Conservation (phyloP, 2,888 invertebrate species). For the Lasius platythorax region DNA sequence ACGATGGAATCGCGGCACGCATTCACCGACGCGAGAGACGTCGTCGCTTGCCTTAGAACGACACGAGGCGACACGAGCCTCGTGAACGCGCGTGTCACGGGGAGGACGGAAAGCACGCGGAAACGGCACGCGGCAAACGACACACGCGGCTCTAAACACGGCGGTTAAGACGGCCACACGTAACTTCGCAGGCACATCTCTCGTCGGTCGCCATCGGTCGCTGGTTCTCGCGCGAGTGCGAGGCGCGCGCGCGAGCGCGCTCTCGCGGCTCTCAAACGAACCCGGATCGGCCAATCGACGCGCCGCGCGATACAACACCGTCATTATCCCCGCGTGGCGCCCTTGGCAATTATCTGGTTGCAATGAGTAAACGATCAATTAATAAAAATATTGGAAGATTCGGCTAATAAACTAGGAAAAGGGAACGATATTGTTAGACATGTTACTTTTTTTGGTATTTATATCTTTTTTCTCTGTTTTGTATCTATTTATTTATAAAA, state of each 20-base stretch:
- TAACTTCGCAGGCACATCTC: constrained; percentile 71
- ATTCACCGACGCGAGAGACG: constrained; percentile 27
- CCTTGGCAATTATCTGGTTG: not conserved
- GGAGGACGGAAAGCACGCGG: constrained; percentile 50
- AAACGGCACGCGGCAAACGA: constrained; percentile 20
- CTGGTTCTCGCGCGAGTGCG: constrained; percentile 72
- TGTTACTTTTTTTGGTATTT: no score
- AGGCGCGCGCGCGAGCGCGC: constrained; percentile 65
- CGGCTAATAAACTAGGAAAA: no score
- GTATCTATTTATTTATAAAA: no score
- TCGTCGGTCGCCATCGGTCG: constrained; percentile 75
- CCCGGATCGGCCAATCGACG: constrained; percentile 78
- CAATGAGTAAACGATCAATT: not conserved
- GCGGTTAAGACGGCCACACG: constrained; percentile 56
- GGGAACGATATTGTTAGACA: no score
- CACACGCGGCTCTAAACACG: constrained; percentile 55
- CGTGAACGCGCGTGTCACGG: not conserved
- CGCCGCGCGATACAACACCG: constrained; percentile 52
- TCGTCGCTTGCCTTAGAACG: not conserved
- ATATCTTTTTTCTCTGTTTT: no score
- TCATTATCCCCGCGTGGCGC: not conserved
- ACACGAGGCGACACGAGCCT: not conserved
- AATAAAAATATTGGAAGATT: not conserved
- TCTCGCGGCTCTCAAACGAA: constrained; percentile 64
- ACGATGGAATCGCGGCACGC: constrained; percentile 42